Base-by-base conservation (phyloP, 2,797 vertebrate genomes). In the Phalanger gymnotis region DNA sequence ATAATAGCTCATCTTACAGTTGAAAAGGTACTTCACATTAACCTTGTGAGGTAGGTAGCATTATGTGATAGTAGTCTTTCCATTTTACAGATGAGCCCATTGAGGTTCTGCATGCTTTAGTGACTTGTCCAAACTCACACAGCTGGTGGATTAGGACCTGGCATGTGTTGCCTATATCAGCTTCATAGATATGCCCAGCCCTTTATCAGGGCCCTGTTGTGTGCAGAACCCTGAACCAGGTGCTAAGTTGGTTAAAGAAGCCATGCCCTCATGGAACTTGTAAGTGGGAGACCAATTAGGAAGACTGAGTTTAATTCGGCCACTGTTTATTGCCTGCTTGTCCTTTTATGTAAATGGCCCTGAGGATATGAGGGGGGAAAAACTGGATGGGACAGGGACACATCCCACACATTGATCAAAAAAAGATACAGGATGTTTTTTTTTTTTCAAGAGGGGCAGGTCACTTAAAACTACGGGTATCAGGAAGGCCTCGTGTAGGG, bases 361-460 rank as follows among this genome's bases (percentile, higher is more conserved):
- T 25, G 40, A 81, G 9, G 40, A 25, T 3, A 31, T 0, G 0
- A 47, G 40, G 40, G 2, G 40, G 9, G 5, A 47, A n/a, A 10
- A 10, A 40, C 16, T 47, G 73, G 51, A 47, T 87, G 40, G 73
- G 40, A 27, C 7, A 87, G 40, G 25, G 9, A 25, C 40, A 47
- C 73, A 47, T 10, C 40, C 40, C 16, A 2, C 27, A 87, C n/a
- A 47, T 25, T 87, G 73, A 47, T 87, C 51, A 11, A 25, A 87
- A 81, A 51, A 87, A 73, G 61, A 81, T 40, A 47, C 66, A 22
- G 19, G 5, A 2, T 57, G 28, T 58, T 55, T 28, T 57, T 56
- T 27, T 58, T 11, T 58, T 58, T 58, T 13, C 30, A 73, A 22
- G 73, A 81, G 40, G 4, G n/a, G 66, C n/a, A 81, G n/a, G 25